Percentiles rank a stretch among this genome's conserved stretches.
These are phyloP conservation scores for Oreohelix idahoensis DNA, from an alignment of 1,140 invertebrate genomes.

Conservation along the genomic window DNA sequence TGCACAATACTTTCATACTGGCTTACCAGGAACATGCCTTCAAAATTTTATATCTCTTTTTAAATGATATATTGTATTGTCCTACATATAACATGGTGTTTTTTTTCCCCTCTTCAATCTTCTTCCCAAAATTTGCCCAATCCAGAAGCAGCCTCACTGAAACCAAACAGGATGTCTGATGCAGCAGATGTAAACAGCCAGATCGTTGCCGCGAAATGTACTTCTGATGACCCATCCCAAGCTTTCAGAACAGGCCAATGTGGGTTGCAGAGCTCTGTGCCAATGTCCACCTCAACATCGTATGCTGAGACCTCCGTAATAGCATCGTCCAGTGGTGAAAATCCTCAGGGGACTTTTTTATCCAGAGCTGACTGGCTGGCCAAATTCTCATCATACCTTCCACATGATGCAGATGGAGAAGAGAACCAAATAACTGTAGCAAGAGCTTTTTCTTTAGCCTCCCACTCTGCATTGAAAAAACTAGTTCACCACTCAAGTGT, in stretches of 20 bases:
- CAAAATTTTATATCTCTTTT: no score
- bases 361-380: constrained; percentile 35
- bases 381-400: constrained; percentile 37
- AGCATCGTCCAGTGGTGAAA: not conserved
- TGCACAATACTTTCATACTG: no score
- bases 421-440: not conserved
- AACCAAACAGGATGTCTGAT: not conserved
- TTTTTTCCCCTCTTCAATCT: no score
- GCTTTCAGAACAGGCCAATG: not conserved
- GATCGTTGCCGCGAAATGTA: not conserved
- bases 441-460: not conserved
- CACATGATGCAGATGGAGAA: not conserved
- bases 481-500: not conserved
- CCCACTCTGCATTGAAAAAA: not conserved
- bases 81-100: no score
- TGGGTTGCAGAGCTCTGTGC: not conserved
- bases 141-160: constrained; percentile 5
- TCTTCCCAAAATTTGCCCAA: not conserved
- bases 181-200: not conserved
- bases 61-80: no score
- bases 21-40: no score
- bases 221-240: not conserved
- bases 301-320: not conserved
- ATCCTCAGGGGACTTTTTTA: not conserved
- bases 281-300: not conserved